Evolutionary conservation across 1,140 invertebrate species (phyloP).

Genomic region (silkworm (Bombyx mori)): ASM3026992v2 NC_085116.1:11357501-11358000

Average conservation of each 20-base stretch:
- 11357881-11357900: background rate
- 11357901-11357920: background rate
- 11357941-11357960: too few species aligned
- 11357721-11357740: background rate
- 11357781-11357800: slow-evolving; percentile 56
- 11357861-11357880: slow-evolving; percentile 7
- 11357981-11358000: too few species aligned
- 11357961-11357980: too few species aligned
- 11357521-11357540: too few species aligned
- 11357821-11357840: slow-evolving; percentile 67
- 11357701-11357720: background rate
- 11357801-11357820: slow-evolving; percentile 53
- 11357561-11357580: too few species aligned
- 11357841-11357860: slow-evolving; percentile 34
- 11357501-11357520: too few species aligned
- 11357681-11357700: background rate
- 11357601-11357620: too few species aligned
- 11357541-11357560: too few species aligned
- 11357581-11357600: too few species aligned
- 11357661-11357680: too few species aligned
- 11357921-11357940: background rate
- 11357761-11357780: slow-evolving; percentile 51
- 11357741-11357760: slow-evolving; percentile 52
- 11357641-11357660: too few species aligned
- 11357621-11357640: too few species aligned